These are phyloP conservation scores for Rotaria sp. DNA, from an alignment of 2,888 invertebrate genomes.

Conservation along the genomic window DNA sequence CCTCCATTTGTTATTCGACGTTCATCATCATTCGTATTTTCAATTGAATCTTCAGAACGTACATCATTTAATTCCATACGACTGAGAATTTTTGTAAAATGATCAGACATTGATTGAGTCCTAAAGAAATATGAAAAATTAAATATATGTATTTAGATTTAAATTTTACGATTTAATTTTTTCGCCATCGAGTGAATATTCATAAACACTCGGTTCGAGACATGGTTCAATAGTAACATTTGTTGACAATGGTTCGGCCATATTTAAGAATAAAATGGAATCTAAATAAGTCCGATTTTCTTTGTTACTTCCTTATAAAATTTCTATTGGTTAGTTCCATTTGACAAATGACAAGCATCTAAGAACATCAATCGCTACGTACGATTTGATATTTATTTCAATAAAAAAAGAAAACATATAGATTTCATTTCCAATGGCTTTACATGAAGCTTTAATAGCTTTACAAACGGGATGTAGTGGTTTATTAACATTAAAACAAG, in stretches of 20 bases:
- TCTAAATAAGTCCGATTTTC: neutral
- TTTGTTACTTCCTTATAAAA: neutral
- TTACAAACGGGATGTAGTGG: conserved; percentile 20
- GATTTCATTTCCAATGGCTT: neutral
- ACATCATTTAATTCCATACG: neutral
- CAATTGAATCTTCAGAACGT: neutral
- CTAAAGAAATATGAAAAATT: neutral
- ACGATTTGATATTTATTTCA: neutral
- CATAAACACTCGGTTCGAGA: conserved; percentile 18
- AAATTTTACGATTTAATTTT: neutral
- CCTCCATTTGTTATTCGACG: neutral
- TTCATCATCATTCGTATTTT: neutral
- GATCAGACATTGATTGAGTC: conserved; percentile 26
- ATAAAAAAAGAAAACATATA: no score
- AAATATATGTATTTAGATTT: neutral
- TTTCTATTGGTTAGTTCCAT: neutral
- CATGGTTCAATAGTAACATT: conserved; percentile 21
- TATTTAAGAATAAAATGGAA: neutral
- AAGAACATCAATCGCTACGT: neutral
- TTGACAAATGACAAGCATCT: neutral
- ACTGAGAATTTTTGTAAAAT: neutral
- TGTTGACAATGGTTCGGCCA: neutral
- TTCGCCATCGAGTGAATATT: conserved; percentile 10
- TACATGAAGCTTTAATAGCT: conserved; percentile 26
- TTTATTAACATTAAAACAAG: conserved; percentile 26